Conservation (phyloP, 2,113 vertebrate genomes). For the Perca fluviatilis region DNA sequence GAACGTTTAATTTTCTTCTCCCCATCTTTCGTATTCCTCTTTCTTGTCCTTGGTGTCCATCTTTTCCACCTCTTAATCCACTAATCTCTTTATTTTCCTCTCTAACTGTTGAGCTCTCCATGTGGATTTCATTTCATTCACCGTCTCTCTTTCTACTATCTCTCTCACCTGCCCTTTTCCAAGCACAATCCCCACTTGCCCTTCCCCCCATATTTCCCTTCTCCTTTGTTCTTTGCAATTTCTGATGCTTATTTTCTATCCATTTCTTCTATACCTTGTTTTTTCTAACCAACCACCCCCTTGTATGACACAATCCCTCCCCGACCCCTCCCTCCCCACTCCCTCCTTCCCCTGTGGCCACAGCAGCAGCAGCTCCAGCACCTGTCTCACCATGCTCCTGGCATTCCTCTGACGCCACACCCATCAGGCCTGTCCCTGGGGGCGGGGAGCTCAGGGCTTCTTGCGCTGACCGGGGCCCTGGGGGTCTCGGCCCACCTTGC, state of each 20-base stretch:
- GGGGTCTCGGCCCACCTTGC: constrained; percentile 88
- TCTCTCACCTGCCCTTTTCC: not conserved
- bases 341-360: constrained; percentile 78
- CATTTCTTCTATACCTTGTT: not conserved
- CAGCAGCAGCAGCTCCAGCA: constrained; percentile 98
- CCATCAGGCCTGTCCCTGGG: constrained; percentile 87
- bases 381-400: constrained; percentile 90
- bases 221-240: constrained; percentile 9
- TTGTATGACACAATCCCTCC: constrained; percentile 1
- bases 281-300: constrained; percentile 54
- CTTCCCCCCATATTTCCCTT: not conserved
- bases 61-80: constrained; percentile 58
- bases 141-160: constrained; percentile 4
- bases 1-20: constrained; percentile 30
- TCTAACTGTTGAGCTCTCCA: constrained; percentile 6
- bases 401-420: constrained; percentile 88
- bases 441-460: constrained; percentile 85
- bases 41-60: constrained; percentile 37
- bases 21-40: constrained; percentile 9
- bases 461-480: constrained; percentile 90
- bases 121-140: constrained; percentile 54
- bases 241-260: constrained; percentile 23
- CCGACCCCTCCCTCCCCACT: not conserved
- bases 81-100: constrained; percentile 50
- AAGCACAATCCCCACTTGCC: not conserved